A percentile compares a stretch with the other conserved stretches of the same genome.
Conservation (phyloP, 2,113 vertebrate species). For the Colinus virginianus region DNA sequence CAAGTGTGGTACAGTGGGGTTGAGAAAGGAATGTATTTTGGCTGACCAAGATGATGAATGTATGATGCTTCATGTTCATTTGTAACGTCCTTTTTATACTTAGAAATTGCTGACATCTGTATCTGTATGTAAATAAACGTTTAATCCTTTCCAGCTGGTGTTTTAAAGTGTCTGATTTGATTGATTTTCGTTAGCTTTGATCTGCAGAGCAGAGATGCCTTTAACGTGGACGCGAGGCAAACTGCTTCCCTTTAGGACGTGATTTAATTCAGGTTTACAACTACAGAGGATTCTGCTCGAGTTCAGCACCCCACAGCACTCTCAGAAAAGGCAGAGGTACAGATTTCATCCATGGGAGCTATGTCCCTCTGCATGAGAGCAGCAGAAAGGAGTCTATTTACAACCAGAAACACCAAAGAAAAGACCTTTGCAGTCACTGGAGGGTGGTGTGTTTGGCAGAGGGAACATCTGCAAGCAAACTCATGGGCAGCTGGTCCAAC, state of each 20-base stretch:
- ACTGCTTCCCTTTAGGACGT: not conserved
- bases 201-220: not conserved
- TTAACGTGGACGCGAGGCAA: rapidly evolving
- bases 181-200: not conserved
- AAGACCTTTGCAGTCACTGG: not conserved
- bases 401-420: not conserved
- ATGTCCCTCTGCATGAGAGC: not conserved
- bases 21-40: slow-evolving; percentile 73
- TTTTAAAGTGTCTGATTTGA: not conserved
- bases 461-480: not conserved
- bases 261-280: not conserved
- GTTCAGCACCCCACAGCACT: not conserved
- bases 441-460: not conserved
- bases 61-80: slow-evolving; percentile 74
- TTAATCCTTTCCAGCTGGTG: slow-evolving; percentile 71
- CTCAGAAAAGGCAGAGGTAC: not conserved
- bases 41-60: slow-evolving; percentile 73
- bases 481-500: not conserved
- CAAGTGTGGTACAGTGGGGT: slow-evolving; percentile 59
- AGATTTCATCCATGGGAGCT: not conserved
- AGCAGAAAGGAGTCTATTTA: not conserved
- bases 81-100: slow-evolving; percentile 73
- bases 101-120: slow-evolving; percentile 74
- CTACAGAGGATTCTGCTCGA: not conserved
- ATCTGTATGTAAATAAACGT: slow-evolving; percentile 81